phyloP scores from a whole-genome alignment of 2,888 invertebrate genomes.

The Atethmia centrago region DNA sequence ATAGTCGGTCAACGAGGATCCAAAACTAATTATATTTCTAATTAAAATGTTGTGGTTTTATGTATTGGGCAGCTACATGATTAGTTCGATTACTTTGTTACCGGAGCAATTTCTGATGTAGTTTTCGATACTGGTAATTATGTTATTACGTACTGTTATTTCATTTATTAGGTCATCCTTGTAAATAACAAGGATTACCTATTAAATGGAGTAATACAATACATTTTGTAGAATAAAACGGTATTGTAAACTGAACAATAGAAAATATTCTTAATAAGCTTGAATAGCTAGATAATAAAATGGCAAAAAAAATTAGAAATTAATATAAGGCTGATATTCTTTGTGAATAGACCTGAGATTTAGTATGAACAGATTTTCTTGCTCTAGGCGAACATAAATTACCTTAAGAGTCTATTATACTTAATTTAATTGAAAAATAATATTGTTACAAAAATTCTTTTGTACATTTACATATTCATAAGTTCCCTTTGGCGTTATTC shows the following conservation, averaged over 20 bases:
- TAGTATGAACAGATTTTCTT: neutral
- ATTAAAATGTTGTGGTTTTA: slow-evolving; percentile 37
- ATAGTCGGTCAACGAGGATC: slow-evolving; percentile 21
- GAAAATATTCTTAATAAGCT: neutral
- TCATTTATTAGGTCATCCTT: no score
- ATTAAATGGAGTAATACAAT: neutral
- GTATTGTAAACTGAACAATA: slow-evolving; percentile 5
- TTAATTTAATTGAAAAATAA: slow-evolving; percentile 14
- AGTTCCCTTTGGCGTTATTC: slow-evolving; percentile 17
- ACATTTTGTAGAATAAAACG: neutral
- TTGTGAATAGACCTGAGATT: slow-evolving; percentile 3
- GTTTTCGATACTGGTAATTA: slow-evolving; percentile 9
- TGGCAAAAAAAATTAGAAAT: neutral
- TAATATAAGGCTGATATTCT: neutral
- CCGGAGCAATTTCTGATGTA: slow-evolving; percentile 24
- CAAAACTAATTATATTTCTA: slow-evolving; percentile 44
- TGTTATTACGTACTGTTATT: slow-evolving; percentile 8
- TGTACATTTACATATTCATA: slow-evolving; percentile 7
- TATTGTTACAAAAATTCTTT: slow-evolving; percentile 4
- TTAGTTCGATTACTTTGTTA: slow-evolving; percentile 32
- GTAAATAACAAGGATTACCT: no score
- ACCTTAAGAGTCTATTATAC: slow-evolving; percentile 8
- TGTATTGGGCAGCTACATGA: slow-evolving; percentile 38
- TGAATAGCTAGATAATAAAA: neutral
- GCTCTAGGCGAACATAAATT: slow-evolving; percentile 24